A percentile compares a stretch with the other conserved stretches of the same genome.
These are phyloP conservation scores for Leptothorax acervorum DNA, from an alignment of 2,888 invertebrate species.

Conservation along the genomic window DNA sequence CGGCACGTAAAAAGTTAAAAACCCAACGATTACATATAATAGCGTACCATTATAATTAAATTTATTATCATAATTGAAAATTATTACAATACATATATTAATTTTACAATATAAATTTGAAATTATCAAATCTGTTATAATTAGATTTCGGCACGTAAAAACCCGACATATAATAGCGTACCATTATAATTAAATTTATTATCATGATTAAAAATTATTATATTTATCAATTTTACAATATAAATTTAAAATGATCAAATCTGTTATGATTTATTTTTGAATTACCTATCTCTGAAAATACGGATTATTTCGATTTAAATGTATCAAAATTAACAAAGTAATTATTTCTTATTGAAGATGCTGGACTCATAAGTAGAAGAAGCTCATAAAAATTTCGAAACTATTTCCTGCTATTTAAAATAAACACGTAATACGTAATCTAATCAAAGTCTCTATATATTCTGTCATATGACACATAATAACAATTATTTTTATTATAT, in stretches of 20 bases:
- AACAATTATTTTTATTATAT: neutral
- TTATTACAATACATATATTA: neutral
- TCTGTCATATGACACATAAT: neutral
- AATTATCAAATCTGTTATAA: neutral
- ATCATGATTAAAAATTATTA: neutral
- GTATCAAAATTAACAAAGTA: neutral
- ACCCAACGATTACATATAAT: neutral
- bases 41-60: neutral
- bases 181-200: constrained; percentile 2
- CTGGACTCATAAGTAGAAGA: neutral
- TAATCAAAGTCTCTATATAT: neutral
- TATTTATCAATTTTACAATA: no score
- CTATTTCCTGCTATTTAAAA: no score
- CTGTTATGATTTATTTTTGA: neutral
- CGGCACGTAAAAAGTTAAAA: neutral
- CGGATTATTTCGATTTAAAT: neutral
- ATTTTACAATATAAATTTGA: no score
- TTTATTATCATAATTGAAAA: neutral
- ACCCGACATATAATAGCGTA: neutral
- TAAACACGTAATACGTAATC: no score
- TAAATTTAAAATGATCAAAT: neutral
- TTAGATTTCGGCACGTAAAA: neutral
- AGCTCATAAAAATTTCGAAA: neutral
- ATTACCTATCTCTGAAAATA: neutral
- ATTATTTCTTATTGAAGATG: neutral